Evolutionary conservation across 1,140 invertebrate genomes (phyloP).

Genomic region (Brachionus asplanchnoidis): DNA sequence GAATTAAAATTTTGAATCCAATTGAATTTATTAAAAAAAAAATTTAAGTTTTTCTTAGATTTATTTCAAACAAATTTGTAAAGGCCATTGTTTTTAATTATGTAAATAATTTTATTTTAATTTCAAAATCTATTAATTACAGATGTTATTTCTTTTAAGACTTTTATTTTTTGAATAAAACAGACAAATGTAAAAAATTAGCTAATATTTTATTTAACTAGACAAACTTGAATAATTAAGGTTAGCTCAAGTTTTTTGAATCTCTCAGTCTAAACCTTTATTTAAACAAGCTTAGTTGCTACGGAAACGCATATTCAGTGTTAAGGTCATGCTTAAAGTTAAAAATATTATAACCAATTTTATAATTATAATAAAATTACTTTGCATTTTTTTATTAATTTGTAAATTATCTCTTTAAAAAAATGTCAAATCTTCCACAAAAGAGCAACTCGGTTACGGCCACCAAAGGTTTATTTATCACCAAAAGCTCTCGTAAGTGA

Average conservation of each 20-base stretch:
- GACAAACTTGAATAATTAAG: background rate
- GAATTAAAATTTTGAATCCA: background rate
- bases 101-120: background rate
- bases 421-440: background rate
- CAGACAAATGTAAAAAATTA: background rate
- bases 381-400: background rate
- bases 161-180: background rate
- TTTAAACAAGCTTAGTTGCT: background rate
- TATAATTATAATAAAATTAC: constrained; percentile 27
- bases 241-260: background rate
- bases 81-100: constrained; percentile 15
- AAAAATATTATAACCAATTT: constrained; percentile 29
- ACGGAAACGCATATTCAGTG: background rate
- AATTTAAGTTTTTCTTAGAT: background rate
- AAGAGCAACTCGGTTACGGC: background rate
- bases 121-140: background rate
- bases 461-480: constrained; percentile 17
- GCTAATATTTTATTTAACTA: background rate
- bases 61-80: background rate
- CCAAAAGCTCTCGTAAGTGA: constrained; percentile 38
- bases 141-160: background rate
- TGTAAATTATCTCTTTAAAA: background rate
- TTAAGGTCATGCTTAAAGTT: background rate
- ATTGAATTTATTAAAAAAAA: background rate
- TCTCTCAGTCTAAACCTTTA: background rate